Percentiles rank a stretch among this genome's conserved stretches.
Conservation (phyloP, 2,888 invertebrate genomes). For the Gortyna flavago region DNA sequence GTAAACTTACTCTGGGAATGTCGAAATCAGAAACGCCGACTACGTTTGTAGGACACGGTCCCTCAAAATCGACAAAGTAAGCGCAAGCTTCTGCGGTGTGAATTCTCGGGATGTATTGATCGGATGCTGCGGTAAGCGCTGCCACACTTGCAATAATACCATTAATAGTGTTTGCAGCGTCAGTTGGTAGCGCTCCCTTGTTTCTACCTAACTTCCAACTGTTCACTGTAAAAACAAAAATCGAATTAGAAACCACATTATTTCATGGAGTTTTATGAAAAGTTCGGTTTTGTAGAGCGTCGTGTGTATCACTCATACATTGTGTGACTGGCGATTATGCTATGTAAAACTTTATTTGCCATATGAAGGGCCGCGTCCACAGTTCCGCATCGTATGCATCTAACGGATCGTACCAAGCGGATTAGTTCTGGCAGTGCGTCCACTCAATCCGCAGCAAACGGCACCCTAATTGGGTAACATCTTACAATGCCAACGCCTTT, state of each 20-base stretch:
- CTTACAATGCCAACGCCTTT: background rate
- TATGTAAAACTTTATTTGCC: background rate
- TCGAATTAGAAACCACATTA: background rate
- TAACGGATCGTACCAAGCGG: background rate
- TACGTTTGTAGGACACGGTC: conserved; percentile 75
- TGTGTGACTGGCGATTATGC: background rate
- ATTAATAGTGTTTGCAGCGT: background rate
- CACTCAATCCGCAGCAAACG: no score
- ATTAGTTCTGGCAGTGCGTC: background rate
- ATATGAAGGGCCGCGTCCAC: background rate
- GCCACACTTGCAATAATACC: rapidly evolving
- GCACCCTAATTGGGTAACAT: background rate
- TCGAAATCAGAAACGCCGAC: conserved; percentile 75
- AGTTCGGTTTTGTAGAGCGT: background rate
- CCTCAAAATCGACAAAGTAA: conserved; percentile 71
- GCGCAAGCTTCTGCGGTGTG: conserved; percentile 12
- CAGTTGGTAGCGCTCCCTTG: conserved; percentile 2
- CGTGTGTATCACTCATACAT: background rate
- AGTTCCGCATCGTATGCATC: background rate
- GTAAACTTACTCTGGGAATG: conserved; percentile 32
- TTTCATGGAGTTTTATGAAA: background rate
- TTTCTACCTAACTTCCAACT: conserved; percentile 40
- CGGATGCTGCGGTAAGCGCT: background rate
- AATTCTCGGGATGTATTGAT: background rate
- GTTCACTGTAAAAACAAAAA: conserved; percentile 23